Evolutionary conservation across 2,113 vertebrate species (phyloP), one percentile per base, ranked within the genome.

Genomic region (Bos indicus): DNA sequence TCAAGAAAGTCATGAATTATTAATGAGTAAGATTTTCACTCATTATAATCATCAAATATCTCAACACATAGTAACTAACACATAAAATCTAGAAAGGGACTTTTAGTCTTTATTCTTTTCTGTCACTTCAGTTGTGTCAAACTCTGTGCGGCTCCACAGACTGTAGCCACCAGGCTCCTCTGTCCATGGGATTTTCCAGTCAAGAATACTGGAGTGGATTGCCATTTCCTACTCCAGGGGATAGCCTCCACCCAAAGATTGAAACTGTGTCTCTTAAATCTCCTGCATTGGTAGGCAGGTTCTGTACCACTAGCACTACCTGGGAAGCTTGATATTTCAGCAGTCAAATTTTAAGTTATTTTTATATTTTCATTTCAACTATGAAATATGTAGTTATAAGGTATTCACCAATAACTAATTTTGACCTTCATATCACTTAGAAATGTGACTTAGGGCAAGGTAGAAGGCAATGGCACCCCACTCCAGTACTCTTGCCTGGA

Each of bases 121-220:
- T 71, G 4, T 71, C 19, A 71, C 67, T 71, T 71, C 67, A 12
- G 19, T 40, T 36, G n/a, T 71, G 17, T 36, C 67, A 36, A 23
- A 71, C n/a, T 71, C 64, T 71, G 5, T 36, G 67, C 0, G 10
- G 6, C 5, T 4, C n/a, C 67, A 36, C 0, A 0, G 10, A 23
- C n/a, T 71, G n/a, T 40, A 71, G 19, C n/a, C n/a, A 71, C 19
- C 2, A 40, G 19, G 0, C 19, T 71, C n/a, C n/a, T 23, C 19
- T 36, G 9, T 71, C n/a, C 67, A 23, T 71, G 19, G 19, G 9
- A 23, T 36, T 71, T 71, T 36, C 67, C 67, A 71, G 67, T 5
- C 67, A 71, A 71, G 67, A 71, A 23, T 71, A 36, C 19, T 71
- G n/a, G 19, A 71, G 19, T 71, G 67, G 19, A 23, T 71, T 36